A percentile compares a stretch with the other conserved stretches of the same genome.
These are phyloP conservation scores for Wiebesia pumilae DNA, from an alignment of 1,140 invertebrate species.

Conservation along the genomic window DNA sequence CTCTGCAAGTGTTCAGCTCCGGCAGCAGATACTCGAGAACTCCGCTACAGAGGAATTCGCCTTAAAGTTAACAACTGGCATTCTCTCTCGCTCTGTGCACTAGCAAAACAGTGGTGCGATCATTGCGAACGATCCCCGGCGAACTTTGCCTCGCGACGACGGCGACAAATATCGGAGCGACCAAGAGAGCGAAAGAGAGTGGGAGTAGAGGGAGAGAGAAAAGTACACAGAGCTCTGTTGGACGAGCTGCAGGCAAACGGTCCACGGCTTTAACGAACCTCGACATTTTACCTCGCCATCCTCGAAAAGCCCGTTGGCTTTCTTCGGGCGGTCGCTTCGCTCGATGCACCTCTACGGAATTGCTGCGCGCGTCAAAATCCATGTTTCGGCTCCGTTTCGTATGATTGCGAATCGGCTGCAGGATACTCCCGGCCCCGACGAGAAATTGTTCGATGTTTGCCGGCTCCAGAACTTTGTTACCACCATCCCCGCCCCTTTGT, in stretches of 20 bases:
- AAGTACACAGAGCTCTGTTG: not conserved
- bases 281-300: slow-evolving; percentile 4
- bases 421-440: not conserved
- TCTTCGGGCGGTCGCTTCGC: not conserved
- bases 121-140: slow-evolving; percentile 44
- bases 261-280: slow-evolving; percentile 29
- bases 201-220: not conserved
- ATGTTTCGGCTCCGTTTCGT: slow-evolving; percentile 7
- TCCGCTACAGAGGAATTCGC: slow-evolving; percentile 37
- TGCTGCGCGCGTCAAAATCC: slow-evolving; percentile 22
- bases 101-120: slow-evolving; percentile 55
- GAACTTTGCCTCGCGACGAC: slow-evolving; percentile 29
- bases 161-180: not conserved
- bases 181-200: too few relatives aligned
- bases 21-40: not conserved
- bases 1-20: not conserved
- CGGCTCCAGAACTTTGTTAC: slow-evolving; percentile 24
- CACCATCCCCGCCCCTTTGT: not conserved
- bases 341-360: not conserved
- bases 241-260: not conserved
- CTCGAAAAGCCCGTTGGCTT: slow-evolving; percentile 9
- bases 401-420: slow-evolving; percentile 23
- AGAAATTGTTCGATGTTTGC: slow-evolving; percentile 48
- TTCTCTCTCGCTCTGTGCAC: not conserved
- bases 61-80: slow-evolving; percentile 30